A percentile compares a stretch with the other conserved stretches of the same genome.
Evolutionary conservation across 2,113 vertebrate genomes (phyloP).

Genomic region (Nerophis lumbriciformis): DNA sequence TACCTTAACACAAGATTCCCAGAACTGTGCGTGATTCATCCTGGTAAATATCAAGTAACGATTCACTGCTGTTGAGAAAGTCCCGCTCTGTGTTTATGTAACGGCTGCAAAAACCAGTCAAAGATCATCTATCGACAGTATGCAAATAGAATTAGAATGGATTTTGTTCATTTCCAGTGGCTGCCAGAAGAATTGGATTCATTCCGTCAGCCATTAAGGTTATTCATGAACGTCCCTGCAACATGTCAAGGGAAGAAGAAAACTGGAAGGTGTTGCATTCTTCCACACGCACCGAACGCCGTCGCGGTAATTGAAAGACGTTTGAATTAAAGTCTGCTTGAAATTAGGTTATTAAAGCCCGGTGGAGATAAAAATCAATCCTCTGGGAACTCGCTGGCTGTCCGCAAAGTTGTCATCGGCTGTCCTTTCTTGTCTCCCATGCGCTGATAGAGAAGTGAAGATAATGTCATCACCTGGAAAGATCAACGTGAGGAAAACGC

Average conservation of each 20-base stretch:
- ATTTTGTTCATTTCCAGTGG: conserved; percentile 60
- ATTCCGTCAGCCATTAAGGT: conserved; percentile 53
- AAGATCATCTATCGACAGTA: background rate
- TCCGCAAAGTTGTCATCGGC: too few species aligned
- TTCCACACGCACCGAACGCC: conserved; percentile 22
- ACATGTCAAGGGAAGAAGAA: conserved; percentile 25
- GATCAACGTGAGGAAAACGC: too few species aligned
- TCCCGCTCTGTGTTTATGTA: too few species aligned
- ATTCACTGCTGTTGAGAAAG: background rate
- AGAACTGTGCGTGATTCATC: conserved; percentile 22
- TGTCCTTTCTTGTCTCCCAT: too few species aligned
- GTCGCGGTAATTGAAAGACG: background rate
- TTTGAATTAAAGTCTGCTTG: too few species aligned
- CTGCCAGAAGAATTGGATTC: conserved; percentile 57
- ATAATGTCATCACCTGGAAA: too few species aligned
- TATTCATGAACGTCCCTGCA: conserved; percentile 57
- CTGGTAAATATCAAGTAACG: conserved; percentile 17
- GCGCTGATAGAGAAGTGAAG: too few species aligned
- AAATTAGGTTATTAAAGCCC: too few species aligned
- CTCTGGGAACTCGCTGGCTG: too few species aligned
- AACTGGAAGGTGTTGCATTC: conserved; percentile 19
- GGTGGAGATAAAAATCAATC: too few species aligned
- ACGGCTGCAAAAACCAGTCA: too few species aligned
- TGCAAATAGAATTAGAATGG: conserved; percentile 56
- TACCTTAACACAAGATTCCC: conserved; percentile 32